Conservation (phyloP, 1,140 invertebrate species). For the Pseudomyrmex flavicornis region DNA sequence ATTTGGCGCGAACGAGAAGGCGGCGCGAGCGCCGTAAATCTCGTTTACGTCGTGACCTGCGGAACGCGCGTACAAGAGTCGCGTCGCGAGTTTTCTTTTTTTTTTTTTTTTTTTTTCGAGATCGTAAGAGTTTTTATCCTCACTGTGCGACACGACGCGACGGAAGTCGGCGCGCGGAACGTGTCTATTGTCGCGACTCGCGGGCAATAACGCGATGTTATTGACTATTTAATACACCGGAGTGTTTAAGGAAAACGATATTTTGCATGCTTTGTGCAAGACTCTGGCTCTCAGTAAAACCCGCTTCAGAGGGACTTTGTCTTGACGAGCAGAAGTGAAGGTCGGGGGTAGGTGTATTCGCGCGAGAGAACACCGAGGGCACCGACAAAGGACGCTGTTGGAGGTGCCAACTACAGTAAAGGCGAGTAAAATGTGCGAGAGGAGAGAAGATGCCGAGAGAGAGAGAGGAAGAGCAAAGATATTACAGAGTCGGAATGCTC, state of each 20-base stretch:
- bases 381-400: slow-evolving; percentile 37
- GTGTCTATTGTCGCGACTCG: no score
- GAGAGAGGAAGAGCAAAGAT: slow-evolving; percentile 14
- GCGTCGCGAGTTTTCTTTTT: slow-evolving; percentile 31
- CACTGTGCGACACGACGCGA: not conserved
- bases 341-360: slow-evolving; percentile 1
- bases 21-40: slow-evolving; percentile 39
- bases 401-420: slow-evolving; percentile 50
- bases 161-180: not conserved
- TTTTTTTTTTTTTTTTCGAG: not conserved
- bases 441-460: slow-evolving; percentile 1
- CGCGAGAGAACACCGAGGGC: slow-evolving; percentile 36
- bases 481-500: slow-evolving; percentile 59
- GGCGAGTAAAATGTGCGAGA: slow-evolving; percentile 44
- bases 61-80: slow-evolving; percentile 5
- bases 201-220: not conserved
- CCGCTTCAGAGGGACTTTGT: slow-evolving; percentile 44
- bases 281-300: slow-evolving; percentile 14
- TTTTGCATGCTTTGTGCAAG: slow-evolving; percentile 44
- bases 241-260: slow-evolving; percentile 50
- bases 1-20: slow-evolving; percentile 40
- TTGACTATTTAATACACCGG: slow-evolving; percentile 44
- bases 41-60: slow-evolving; percentile 35
- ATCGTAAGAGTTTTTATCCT: slow-evolving; percentile 33
- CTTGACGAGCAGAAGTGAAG: slow-evolving; percentile 20